Evolutionary conservation across 2,888 invertebrate genomes (phyloP).

Genomic region (Drosophila nr. medialis): DNA sequence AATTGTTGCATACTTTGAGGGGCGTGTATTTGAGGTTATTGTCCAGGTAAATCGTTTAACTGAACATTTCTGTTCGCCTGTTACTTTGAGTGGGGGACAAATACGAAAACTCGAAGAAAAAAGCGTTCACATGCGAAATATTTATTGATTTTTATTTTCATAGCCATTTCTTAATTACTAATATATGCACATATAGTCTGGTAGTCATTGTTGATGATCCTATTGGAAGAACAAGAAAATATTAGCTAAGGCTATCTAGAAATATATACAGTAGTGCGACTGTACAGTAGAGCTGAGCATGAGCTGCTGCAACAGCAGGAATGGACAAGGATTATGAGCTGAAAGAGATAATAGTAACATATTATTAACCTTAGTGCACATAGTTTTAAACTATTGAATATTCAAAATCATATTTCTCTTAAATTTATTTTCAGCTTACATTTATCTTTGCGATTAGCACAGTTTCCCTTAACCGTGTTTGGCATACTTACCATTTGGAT

Average conservation of each 20-base stretch:
- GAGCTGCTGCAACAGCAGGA: too few relatives aligned
- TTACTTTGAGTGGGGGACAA: too few relatives aligned
- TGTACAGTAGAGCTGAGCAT: too few relatives aligned
- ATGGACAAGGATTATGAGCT: not conserved
- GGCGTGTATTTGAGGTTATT: accelerated
- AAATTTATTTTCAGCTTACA: not conserved
- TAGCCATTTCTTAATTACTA: too few relatives aligned
- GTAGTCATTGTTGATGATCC: not conserved
- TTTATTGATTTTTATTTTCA: too few relatives aligned
- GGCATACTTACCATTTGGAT: not conserved
- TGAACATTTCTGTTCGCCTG: too few relatives aligned
- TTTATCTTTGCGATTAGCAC: not conserved
- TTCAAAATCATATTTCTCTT: not conserved
- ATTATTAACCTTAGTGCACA: not conserved
- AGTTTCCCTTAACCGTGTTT: not conserved
- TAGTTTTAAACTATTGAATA: not conserved
- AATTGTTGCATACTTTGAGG: not conserved
- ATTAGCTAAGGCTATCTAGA: not conserved
- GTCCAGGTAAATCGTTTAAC: too few relatives aligned
- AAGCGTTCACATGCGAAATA: too few relatives aligned
- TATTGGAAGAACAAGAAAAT: not conserved
- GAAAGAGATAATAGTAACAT: not conserved
- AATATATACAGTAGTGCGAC: not conserved
- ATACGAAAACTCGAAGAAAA: too few relatives aligned
- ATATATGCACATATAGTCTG: not conserved